phyloP scores from a whole-genome alignment of 2,113 vertebrate species.

The Poeciliopsis prolifica region DNA sequence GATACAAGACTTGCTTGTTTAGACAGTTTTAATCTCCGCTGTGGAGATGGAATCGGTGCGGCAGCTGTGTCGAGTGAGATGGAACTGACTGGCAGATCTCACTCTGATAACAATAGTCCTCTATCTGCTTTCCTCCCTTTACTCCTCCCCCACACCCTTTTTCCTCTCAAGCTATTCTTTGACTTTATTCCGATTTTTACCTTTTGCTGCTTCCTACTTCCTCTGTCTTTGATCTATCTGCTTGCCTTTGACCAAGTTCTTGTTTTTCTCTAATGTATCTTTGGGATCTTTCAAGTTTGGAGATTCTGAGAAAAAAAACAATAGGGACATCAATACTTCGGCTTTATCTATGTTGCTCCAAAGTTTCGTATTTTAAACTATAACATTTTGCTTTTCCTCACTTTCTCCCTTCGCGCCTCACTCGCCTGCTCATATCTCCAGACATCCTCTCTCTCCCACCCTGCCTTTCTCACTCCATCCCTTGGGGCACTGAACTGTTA shows the following conservation, averaged over 20 bases:
- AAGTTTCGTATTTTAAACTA: conserved; percentile 54
- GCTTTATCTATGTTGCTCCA: conserved; percentile 24
- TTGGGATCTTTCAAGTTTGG: conserved; percentile 31
- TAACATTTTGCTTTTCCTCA: conserved; percentile 12
- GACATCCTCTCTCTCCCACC: conserved; percentile 31
- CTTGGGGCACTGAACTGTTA: conserved; percentile 65
- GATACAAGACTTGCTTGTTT: conserved; percentile 48
- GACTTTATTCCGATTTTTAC: conserved; percentile 22
- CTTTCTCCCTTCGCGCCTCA: conserved; percentile 21
- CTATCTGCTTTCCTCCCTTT: conserved; percentile 22
- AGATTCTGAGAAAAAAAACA: conserved; percentile 22
- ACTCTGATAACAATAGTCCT: conserved; percentile 54
- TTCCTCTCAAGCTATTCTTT: conserved; percentile 36
- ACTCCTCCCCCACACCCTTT: conserved; percentile 10
- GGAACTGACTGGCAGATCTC: conserved; percentile 68
- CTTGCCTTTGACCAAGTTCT: conserved; percentile 34
- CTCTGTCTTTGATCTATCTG: conserved; percentile 40
- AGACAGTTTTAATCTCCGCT: conserved; percentile 59
- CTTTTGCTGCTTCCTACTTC: conserved; percentile 34
- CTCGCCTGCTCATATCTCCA: conserved; percentile 37
- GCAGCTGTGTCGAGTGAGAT: conserved; percentile 56
- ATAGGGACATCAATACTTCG: conserved; percentile 11
- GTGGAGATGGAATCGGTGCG: conserved; percentile 57
- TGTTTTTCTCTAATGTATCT: conserved; percentile 29
- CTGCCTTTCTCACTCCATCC: conserved; percentile 35